phyloP scores from a whole-genome alignment of 2,888 invertebrate genomes.

The Odiellus spinosus region DNA sequence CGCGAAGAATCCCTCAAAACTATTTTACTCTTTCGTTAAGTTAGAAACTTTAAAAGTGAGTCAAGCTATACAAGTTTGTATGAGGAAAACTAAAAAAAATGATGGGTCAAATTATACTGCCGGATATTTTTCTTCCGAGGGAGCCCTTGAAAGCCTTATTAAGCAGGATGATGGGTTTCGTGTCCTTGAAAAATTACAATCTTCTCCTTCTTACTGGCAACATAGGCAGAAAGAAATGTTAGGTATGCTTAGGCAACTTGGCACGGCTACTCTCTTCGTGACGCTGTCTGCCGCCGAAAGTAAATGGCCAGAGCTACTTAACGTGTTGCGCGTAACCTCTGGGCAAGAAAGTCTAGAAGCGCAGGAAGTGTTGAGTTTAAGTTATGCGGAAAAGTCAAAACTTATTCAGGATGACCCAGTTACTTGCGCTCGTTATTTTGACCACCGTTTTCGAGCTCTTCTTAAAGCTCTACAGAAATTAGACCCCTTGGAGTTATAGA shows the following conservation, averaged over 20 bases:
- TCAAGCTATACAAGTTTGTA: too few relatives aligned
- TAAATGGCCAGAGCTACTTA: too few relatives aligned
- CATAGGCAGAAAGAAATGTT: constrained; percentile 17
- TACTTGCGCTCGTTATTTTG: constrained; percentile 21
- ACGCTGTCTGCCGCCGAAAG: too few relatives aligned
- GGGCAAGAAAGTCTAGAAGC: constrained; percentile 19
- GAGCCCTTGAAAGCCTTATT: too few relatives aligned
- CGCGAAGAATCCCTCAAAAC: too few relatives aligned
- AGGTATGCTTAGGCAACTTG: constrained; percentile 20
- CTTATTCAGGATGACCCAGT: constrained; percentile 20
- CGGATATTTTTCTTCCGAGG: too few relatives aligned
- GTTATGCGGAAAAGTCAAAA: constrained; percentile 5
- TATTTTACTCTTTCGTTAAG: too few relatives aligned
- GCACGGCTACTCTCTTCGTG: constrained; percentile 19
- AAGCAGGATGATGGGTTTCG: too few relatives aligned
- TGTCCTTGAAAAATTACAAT: not conserved
- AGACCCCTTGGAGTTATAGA: too few relatives aligned
- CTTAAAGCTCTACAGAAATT: constrained; percentile 5
- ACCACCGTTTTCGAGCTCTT: constrained; percentile 16
- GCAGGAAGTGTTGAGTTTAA: constrained; percentile 10
- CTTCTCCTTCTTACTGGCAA: constrained; percentile 20
- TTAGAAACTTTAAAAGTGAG: too few relatives aligned
- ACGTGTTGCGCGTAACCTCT: constrained; percentile 12
- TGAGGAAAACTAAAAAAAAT: too few relatives aligned
- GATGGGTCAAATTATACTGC: too few relatives aligned